Evolutionary conservation across 2,888 invertebrate species (phyloP), one percentile per base, ranked within the genome.

Genomic region (Noctua janthina): DNA sequence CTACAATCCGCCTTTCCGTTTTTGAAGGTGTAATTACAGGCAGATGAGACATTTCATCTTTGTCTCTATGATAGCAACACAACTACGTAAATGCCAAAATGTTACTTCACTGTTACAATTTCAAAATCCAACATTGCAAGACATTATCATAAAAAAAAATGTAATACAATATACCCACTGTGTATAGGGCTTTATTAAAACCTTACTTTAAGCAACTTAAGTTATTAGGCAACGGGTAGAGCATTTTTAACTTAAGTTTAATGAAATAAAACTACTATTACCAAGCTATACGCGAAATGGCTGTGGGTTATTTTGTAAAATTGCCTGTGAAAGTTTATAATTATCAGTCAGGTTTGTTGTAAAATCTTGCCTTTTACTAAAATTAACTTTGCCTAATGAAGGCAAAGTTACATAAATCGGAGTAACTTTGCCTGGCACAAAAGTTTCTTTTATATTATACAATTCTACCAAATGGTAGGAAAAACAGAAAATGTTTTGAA

Each of bases 271-370:
- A 72, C 51, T 76, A 70, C 67, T 76, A 76, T 88, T 81, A 84
- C 84, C 78, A 59, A 86, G 85, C 85, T 89, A 74, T 77, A 87
- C 85, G 85, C 64, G 69, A 54, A 72, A 77, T 81, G 89, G 89
- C 90, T 89, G 89, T 89, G 90, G 88, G 86, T 71, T 84, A 71
- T 62, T 66, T 74, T 88, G 54, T 87, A 80, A 74, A 78, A 72
- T 72, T 73, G 35, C 76, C 76, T 74, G 77, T 74, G 72, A 67
- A 71, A 29, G 11, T 23, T 4, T 7, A 13, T 51, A 71, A 70
- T 75, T 75, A 3, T 86, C 68, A 72, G 67, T 85, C 51, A 66
- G 0, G 8, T 43, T 67, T 68, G 23, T 46, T 56, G 1, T 54
- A 17, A 8, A 17, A n/a, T 67, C 66, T 78, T 59, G 46, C 76